Evolutionary conservation across 2,888 invertebrate genomes (phyloP).

Genomic region (Ophion slaviceki): DNA sequence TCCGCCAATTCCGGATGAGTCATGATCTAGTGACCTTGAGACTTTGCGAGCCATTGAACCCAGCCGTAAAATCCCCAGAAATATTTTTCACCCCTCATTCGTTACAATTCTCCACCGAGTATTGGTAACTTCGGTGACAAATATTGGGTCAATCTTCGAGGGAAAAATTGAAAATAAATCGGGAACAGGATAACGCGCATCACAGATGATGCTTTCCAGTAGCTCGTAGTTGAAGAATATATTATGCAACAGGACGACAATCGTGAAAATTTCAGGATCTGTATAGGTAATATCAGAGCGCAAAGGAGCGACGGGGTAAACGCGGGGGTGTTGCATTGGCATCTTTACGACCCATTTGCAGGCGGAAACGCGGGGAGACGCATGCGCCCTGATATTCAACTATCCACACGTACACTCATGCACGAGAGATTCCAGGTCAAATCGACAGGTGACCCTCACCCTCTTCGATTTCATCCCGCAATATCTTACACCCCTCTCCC

Average conservation of each 20-base stretch:
- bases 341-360: constrained; percentile 50
- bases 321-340: constrained; percentile 15
- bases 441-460: neutral
- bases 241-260: constrained; percentile 8
- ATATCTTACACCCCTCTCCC: neutral
- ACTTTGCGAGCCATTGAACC: neutral
- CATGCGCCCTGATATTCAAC: constrained; percentile 50
- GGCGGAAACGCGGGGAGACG: constrained; percentile 28
- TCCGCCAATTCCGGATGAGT: no score
- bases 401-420: neutral
- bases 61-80: no score
- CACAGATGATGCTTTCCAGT: neutral
- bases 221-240: neutral
- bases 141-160: neutral
- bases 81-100: no score
- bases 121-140: no score
- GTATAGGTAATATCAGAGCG: neutral
- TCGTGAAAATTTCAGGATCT: constrained; percentile 22
- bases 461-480: neutral
- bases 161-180: neutral
- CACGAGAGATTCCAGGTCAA: constrained; percentile 2
- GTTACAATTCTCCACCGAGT: no score
- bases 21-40: neutral
- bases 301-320: neutral
- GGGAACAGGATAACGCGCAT: neutral